These are phyloP conservation scores for Ophonus ardosiacus DNA, from an alignment of 2,888 invertebrate species.

Conservation along the genomic window DNA sequence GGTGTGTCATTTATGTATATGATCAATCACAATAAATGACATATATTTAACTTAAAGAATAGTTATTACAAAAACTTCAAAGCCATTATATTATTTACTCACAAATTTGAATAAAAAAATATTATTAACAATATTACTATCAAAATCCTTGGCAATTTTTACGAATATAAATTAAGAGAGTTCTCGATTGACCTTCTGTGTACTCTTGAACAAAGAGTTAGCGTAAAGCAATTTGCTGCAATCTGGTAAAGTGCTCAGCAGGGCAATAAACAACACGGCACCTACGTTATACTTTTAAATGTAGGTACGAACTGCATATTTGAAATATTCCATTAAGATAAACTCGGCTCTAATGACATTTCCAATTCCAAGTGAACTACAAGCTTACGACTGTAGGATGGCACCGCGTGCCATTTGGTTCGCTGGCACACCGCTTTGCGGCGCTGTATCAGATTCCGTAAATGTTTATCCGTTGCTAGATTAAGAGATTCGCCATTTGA, in stretches of 20 bases:
- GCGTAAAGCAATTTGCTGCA: slow-evolving; percentile 36
- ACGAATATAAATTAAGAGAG: not conserved
- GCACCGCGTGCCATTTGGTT: slow-evolving; percentile 47
- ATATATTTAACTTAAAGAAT: too few species aligned
- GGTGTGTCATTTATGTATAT: too few species aligned
- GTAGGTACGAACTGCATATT: slow-evolving; percentile 31
- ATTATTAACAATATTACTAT: not conserved
- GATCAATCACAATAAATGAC: too few species aligned
- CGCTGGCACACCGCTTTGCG: slow-evolving; percentile 39
- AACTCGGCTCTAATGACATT: slow-evolving; percentile 45
- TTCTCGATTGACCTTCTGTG: not conserved
- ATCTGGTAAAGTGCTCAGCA: slow-evolving; percentile 19
- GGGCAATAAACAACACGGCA: slow-evolving; percentile 29
- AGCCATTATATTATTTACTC: not conserved
- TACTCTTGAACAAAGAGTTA: not conserved
- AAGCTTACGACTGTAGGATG: slow-evolving; percentile 20
- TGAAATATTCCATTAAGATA: slow-evolving; percentile 44
- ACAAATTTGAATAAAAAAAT: not conserved
- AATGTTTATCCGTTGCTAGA: slow-evolving; percentile 53
- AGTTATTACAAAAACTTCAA: too few species aligned
- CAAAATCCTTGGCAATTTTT: not conserved
- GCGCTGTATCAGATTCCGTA: slow-evolving; percentile 59
- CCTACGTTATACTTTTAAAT: slow-evolving; percentile 46
- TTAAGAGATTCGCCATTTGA: slow-evolving; percentile 57
- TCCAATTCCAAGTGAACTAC: slow-evolving; percentile 43